A percentile compares a stretch with the other conserved stretches of the same genome.
These are phyloP conservation scores for Scaptodrosophila latifasciaeformis DNA, from an alignment of 2,888 invertebrate genomes.

Conservation along the genomic window DNA sequence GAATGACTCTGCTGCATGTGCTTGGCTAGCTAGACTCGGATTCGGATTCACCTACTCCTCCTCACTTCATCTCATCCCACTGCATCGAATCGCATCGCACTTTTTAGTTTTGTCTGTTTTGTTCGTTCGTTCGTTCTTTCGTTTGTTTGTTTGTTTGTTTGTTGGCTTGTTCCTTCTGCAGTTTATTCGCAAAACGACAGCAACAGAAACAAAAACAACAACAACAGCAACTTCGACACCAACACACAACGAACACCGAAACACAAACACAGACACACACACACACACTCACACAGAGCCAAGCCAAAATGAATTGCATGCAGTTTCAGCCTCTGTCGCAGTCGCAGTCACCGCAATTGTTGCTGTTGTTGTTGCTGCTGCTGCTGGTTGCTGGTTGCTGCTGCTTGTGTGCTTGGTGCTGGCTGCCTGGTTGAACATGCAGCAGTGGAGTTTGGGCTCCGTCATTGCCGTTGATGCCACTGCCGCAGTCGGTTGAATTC, in stretches of 20 bases:
- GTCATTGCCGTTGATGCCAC: slow-evolving; percentile 29
- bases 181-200: slow-evolving; percentile 33
- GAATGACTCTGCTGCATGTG: slow-evolving; percentile 25
- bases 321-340: slow-evolving; percentile 16
- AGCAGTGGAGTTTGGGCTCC: slow-evolving; percentile 3
- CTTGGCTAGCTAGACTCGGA: slow-evolving; percentile 15
- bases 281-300: slow-evolving; percentile 4
- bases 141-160: slow-evolving; percentile 35
- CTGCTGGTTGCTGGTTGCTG: slow-evolving; percentile 15
- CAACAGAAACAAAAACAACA: too few relatives aligned
- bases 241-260: too few relatives aligned
- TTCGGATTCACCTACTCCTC: slow-evolving; percentile 11
- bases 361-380: slow-evolving; percentile 18
- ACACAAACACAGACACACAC: slow-evolving; percentile 14
- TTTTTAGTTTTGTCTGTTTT: slow-evolving; percentile 39
- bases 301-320: slow-evolving; percentile 32
- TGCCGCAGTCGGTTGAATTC: slow-evolving; percentile 5
- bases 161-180: slow-evolving; percentile 46
- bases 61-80: not conserved
- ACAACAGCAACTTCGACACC: too few relatives aligned
- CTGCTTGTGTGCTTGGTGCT: slow-evolving; percentile 10
- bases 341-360: slow-evolving; percentile 8
- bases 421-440: slow-evolving; percentile 4
- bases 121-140: slow-evolving; percentile 28
- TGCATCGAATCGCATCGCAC: slow-evolving; percentile 26